Conservation (phyloP, 2,888 invertebrate species). For the Apodemia mormo region DNA sequence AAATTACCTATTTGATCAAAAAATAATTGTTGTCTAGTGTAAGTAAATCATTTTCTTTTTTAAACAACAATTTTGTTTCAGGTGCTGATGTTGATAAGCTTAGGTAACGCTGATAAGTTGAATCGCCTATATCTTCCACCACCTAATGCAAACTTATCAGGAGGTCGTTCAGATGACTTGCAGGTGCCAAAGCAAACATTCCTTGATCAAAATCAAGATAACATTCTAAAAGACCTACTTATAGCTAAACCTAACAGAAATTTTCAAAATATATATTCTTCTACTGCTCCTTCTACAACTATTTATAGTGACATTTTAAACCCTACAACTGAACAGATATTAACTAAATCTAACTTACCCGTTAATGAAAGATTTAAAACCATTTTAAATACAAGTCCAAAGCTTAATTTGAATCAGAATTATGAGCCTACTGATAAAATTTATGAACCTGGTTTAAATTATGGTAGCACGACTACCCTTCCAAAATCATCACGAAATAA, state of each 20-base stretch:
- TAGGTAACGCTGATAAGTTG: conserved; percentile 54
- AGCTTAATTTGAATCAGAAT: neutral
- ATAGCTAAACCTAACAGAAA: conserved; percentile 27
- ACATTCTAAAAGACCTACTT: conserved; percentile 40
- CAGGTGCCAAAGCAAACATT: conserved; percentile 54
- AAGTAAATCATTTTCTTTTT: neutral
- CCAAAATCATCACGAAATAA: neutral
- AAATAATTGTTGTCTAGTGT: too few species aligned
- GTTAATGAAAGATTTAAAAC: neutral
- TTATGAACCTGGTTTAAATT: neutral
- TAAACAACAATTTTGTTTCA: conserved; percentile 44
- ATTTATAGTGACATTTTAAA: neutral
- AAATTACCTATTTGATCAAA: too few species aligned
- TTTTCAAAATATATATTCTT: neutral
- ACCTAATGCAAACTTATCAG: conserved; percentile 56
- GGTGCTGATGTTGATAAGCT: conserved; percentile 51
- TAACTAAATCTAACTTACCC: neutral
- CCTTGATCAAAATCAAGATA: conserved; percentile 37
- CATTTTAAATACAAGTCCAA: neutral
- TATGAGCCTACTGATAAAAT: neutral
- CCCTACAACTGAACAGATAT: neutral
- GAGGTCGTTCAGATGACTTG: conserved; percentile 52
- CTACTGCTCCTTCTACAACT: neutral
- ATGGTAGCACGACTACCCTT: neutral
- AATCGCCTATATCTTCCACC: conserved; percentile 65